Conservation (phyloP, 2,113 vertebrate genomes). For the Camelus bactrianus region DNA sequence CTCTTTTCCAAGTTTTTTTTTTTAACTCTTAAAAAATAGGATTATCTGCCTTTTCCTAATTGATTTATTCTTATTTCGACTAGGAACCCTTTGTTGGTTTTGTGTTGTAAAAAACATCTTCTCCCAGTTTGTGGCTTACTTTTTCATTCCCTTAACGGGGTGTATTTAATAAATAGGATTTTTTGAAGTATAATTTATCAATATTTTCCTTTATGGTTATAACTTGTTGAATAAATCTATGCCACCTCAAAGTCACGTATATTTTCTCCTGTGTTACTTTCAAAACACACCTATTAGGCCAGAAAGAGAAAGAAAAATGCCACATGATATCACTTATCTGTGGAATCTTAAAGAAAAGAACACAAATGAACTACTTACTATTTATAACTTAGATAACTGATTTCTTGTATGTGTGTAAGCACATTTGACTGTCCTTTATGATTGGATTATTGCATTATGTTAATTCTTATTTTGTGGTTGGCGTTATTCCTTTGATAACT, state of each 20-base stretch:
- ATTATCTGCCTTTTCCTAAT: background rate
- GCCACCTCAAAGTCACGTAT: background rate
- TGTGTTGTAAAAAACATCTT: conserved; percentile 2
- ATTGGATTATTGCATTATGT: no score
- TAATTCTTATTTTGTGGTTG: no score
- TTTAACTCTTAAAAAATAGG: background rate
- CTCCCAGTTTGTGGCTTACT: background rate
- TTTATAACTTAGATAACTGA: no score
- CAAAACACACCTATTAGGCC: background rate
- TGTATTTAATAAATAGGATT: background rate
- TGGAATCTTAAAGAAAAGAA: no score
- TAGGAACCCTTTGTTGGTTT: background rate
- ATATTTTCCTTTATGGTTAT: conserved; percentile 8
- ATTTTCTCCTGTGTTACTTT: background rate
- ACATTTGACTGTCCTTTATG: no score
- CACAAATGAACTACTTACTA: no score
- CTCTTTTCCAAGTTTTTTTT: background rate
- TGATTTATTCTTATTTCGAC: background rate
- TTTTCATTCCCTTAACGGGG: background rate
- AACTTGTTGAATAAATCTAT: background rate
- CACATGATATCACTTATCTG: no score
- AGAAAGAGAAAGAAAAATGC: no score
- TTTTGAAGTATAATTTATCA: background rate
- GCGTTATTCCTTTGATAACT: no score
- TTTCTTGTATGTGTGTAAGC: no score